Base-by-base conservation (phyloP, 37 sponge, comb jelly and placozoan species). In the Trichoplax adhaerens region DNA sequence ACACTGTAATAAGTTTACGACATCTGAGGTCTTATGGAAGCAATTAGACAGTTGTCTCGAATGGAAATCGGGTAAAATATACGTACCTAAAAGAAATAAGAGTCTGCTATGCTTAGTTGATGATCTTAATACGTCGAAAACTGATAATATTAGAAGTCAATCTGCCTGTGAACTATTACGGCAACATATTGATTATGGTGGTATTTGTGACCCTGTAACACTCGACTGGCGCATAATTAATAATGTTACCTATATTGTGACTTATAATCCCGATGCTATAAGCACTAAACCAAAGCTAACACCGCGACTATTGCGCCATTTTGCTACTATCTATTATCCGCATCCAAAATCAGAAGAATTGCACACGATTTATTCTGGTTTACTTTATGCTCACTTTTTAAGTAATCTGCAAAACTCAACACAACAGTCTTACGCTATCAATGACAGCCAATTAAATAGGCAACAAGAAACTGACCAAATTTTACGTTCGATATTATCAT, bases 31-130 rank as follows among this genome's bases (percentile, higher is more conserved):
- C 1, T 12, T 83, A 55, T 83, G 77, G 72, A 58, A 71, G 50
- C 72, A 77, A 72, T 56, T 83, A 1, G 54, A 60, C 3, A 81
- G 78, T 70, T 50, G 64, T 47, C 62, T 89, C 75, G 68, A 78
- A 52, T 89, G 90, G 90, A 76, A 76, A 50, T 86, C 86, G 65
- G 90, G 90, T 0, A 64, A 68, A 63, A 89, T 66, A n/a, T 85
- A 85, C 67, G 75, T 74, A 5, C 86, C 86, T 0, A 57, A 72
- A 8, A 56, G 64, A 53, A 48, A 73, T 53, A 78, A 71, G 80
- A 80, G 65, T 55, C 66, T 89, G 47, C 51, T 89, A 50, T 75
- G 77, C 64, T 72, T 85, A 6, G 52, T 89, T 5, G 90, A 89
- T 72, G 83, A 85, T 65, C 58, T 85, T 52, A 83, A 89, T 54